Evolutionary conservation across 1,140 invertebrate genomes (phyloP).

Genomic region (Tetranychus cinnabarinus): DNA sequence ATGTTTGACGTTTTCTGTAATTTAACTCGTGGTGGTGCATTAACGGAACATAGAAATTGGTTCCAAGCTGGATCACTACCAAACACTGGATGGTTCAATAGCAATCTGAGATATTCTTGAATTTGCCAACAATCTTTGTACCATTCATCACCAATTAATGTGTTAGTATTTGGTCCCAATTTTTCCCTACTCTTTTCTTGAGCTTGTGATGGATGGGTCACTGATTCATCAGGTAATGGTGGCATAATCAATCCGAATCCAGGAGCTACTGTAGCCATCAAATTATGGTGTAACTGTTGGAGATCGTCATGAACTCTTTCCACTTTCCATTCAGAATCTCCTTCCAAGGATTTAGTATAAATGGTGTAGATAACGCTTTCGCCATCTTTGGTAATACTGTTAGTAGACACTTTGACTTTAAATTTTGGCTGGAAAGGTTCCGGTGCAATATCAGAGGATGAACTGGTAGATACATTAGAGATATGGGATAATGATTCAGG

Average conservation of each 20-base stretch:
- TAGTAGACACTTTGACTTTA: neutral
- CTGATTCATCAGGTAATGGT: constrained; percentile 22
- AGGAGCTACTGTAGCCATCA: constrained; percentile 19
- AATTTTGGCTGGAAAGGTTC: neutral
- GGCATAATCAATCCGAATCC: constrained; percentile 24
- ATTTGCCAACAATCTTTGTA: constrained; percentile 21
- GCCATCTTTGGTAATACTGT: neutral
- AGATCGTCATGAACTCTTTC: constrained; percentile 23
- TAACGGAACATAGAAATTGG: neutral
- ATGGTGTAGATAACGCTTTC: neutral
- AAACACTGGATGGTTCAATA: constrained; percentile 6
- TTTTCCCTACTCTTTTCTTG: constrained; percentile 12
- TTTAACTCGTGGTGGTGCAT: constrained; percentile 2
- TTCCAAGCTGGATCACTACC: constrained; percentile 1
- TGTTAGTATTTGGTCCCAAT: constrained; percentile 19
- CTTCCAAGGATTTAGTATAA: neutral
- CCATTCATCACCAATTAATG: constrained; percentile 20
- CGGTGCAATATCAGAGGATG: neutral
- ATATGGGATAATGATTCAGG: neutral
- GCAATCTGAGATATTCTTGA: constrained; percentile 19
- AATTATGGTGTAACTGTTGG: constrained; percentile 25
- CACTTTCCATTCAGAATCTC: neutral
- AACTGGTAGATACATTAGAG: neutral
- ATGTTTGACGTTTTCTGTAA: neutral
- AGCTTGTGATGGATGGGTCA: constrained; percentile 4